Evolutionary conservation across 2,113 vertebrate species (phyloP).

Genomic region (Callospermophilus lateralis): DNA sequence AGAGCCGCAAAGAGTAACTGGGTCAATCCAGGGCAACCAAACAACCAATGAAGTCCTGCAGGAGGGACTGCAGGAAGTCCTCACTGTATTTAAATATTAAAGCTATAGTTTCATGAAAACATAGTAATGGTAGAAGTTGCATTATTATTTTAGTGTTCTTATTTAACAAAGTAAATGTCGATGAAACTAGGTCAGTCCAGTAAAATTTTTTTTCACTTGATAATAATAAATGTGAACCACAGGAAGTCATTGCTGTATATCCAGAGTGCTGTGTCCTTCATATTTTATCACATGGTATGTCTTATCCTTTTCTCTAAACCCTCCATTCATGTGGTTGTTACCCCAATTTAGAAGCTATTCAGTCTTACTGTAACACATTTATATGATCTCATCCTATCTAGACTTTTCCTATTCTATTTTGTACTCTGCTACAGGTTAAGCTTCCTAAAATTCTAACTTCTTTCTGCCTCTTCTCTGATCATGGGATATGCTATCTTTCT

Average conservation of each 20-base stretch:
- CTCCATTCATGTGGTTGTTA: neutral
- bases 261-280: neutral
- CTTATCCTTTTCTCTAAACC: neutral
- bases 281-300: neutral
- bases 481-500: neutral
- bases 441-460: neutral
- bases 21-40: neutral
- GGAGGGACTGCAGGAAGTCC: neutral
- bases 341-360: constrained; percentile 29
- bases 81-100: neutral
- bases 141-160: constrained; percentile 31
- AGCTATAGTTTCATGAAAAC: neutral
- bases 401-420: neutral
- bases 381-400: neutral
- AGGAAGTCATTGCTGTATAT: neutral
- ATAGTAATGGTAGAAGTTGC: neutral
- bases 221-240: constrained; percentile 32
- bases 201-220: neutral
- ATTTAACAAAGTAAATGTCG: constrained; percentile 38
- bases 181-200: neutral
- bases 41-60: neutral
- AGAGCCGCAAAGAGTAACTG: neutral
- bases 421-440: constrained; percentile 8
- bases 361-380: neutral
- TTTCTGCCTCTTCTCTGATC: neutral